These are phyloP conservation scores for Oriolus oriolus DNA, from an alignment of 2,113 vertebrate genomes.

Conservation along the genomic window DNA sequence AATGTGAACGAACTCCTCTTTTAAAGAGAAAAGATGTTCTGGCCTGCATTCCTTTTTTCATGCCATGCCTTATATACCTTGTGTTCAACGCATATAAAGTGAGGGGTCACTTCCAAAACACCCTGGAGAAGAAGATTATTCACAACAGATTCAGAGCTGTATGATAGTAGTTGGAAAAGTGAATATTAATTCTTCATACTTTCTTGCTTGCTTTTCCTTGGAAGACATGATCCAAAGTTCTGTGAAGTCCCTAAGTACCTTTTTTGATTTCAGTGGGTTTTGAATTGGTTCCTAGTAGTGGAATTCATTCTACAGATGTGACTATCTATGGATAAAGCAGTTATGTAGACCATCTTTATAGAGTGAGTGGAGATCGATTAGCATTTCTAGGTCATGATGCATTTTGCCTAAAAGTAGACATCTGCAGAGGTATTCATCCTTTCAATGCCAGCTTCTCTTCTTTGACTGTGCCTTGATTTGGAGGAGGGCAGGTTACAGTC, in stretches of 20 bases:
- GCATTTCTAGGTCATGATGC: accelerated
- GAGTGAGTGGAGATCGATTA: not conserved
- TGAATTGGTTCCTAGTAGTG: not conserved
- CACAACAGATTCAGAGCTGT: not conserved
- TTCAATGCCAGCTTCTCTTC: not conserved
- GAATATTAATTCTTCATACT: not conserved
- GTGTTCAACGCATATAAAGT: not conserved
- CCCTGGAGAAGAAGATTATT: not conserved
- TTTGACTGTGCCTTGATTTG: not conserved
- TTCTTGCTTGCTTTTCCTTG: not conserved
- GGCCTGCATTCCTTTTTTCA: not conserved
- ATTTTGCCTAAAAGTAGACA: not conserved
- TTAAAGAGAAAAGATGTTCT: not conserved
- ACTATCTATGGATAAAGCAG: not conserved
- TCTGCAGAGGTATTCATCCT: not conserved
- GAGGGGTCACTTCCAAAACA: not conserved
- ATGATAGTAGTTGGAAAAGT: not conserved
- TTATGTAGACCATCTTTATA: not conserved
- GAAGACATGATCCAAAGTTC: not conserved
- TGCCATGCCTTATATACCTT: not conserved
- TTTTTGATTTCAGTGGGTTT: not conserved
- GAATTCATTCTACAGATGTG: not conserved
- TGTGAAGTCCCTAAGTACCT: not conserved
- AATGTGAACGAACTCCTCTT: not conserved
- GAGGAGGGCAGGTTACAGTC: not conserved